Evolutionary conservation across 1,140 invertebrate genomes (phyloP).

Genomic region (Ylistrum balloti): DNA sequence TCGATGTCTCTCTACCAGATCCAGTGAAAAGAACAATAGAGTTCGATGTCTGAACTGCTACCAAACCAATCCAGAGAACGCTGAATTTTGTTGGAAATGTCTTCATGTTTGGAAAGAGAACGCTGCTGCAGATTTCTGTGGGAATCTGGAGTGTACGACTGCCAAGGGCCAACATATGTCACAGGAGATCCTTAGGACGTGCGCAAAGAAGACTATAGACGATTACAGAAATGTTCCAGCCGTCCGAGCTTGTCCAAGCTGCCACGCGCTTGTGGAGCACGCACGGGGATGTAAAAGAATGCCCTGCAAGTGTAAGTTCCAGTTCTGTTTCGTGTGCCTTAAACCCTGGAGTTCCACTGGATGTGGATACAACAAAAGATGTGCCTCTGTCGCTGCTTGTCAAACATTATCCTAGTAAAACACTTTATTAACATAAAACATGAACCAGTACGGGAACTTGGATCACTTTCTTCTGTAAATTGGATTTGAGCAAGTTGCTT

Average conservation of each 20-base stretch:
- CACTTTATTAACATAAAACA: too few relatives aligned
- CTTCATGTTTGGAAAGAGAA: neutral
- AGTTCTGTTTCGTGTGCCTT: neutral
- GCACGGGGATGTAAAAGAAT: neutral
- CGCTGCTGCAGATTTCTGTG: neutral
- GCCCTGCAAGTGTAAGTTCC: neutral
- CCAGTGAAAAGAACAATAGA: conserved; percentile 9
- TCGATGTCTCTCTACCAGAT: neutral
- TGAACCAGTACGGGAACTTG: too few relatives aligned
- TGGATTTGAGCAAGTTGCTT: too few relatives aligned
- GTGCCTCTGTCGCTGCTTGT: neutral
- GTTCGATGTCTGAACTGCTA: neutral
- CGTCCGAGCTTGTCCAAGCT: neutral
- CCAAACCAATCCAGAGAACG: neutral
- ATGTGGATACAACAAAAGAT: neutral
- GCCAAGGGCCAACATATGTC: neutral
- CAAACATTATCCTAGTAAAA: neutral
- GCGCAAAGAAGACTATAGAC: neutral
- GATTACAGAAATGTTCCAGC: neutral
- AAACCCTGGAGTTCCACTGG: neutral
- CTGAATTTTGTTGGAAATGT: conserved; percentile 10
- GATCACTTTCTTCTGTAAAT: too few relatives aligned
- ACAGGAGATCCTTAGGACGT: neutral
- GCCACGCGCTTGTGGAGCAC: neutral
- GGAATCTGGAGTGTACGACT: neutral